These are phyloP conservation scores for Megaceryle maxima DNA, from an alignment of 2,113 vertebrate species.

Conservation along the genomic window DNA sequence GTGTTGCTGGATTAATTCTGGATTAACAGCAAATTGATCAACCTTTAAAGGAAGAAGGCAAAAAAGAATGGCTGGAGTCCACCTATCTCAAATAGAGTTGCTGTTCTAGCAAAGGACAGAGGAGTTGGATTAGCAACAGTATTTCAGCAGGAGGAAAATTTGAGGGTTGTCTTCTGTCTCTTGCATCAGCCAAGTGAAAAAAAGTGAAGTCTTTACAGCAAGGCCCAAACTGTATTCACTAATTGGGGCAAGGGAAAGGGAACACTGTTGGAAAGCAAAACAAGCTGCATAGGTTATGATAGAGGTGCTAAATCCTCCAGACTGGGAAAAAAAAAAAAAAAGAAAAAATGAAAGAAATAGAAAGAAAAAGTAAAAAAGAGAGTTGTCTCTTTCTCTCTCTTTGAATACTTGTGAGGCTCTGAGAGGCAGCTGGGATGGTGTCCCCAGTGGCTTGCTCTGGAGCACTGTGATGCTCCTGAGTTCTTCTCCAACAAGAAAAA, in stretches of 20 bases:
- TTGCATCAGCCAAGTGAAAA: neutral
- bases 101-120: neutral
- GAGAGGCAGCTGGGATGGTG: neutral
- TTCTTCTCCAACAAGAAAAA: neutral
- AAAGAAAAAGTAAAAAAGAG: too few relatives aligned
- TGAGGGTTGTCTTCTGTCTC: neutral
- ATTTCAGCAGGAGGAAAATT: neutral
- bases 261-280: neutral
- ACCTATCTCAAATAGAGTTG: neutral
- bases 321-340: neutral
- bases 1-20: neutral
- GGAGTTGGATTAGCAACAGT: neutral
- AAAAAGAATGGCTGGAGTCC: neutral
- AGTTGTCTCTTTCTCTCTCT: neutral
- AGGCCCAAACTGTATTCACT: neutral
- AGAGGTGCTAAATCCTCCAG: neutral
- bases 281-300: neutral
- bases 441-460: neutral
- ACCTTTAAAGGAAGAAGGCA: neutral
- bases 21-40: neutral
- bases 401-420: neutral
- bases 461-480: neutral
- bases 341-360: too few relatives aligned
- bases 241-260: neutral
- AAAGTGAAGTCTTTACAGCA: neutral